Percentiles rank a stretch among this genome's conserved stretches.
Conservation (phyloP, 2,888 invertebrate species). For the Nomada fabriciana region DNA sequence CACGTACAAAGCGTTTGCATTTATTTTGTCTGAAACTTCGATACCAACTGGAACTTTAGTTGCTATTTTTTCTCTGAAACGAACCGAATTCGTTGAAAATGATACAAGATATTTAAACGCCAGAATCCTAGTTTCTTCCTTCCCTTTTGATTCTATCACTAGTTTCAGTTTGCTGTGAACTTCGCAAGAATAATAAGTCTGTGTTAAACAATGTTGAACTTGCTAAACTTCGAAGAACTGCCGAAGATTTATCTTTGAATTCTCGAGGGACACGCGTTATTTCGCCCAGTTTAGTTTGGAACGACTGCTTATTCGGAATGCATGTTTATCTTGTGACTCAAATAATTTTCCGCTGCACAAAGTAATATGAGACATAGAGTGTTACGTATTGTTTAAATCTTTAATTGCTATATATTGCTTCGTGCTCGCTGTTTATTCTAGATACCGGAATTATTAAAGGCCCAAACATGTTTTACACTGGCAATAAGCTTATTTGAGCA, state of each 20-base stretch:
- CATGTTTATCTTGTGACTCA: too few relatives aligned
- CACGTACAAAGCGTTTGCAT: too few relatives aligned
- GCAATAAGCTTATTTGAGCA: too few relatives aligned
- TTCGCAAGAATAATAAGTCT: neutral
- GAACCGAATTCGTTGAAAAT: neutral
- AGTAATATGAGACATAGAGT: too few relatives aligned
- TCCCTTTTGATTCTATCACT: neutral
- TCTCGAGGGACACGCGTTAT: neutral
- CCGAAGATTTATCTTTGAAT: neutral
- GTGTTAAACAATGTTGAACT: neutral
- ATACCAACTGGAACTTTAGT: too few relatives aligned
- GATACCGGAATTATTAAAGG: too few relatives aligned
- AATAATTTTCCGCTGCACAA: too few relatives aligned
- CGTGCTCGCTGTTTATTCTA: too few relatives aligned
- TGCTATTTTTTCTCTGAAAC: neutral
- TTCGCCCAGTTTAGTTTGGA: neutral
- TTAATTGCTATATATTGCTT: too few relatives aligned
- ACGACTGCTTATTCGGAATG: neutral
- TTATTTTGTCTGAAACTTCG: too few relatives aligned
- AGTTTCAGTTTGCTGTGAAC: neutral
- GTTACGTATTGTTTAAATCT: too few relatives aligned
- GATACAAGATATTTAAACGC: conserved; percentile 3
- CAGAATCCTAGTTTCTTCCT: neutral
- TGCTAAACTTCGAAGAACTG: neutral
- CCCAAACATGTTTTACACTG: too few relatives aligned